Evolutionary conservation across 2,797 vertebrate species (phyloP).

Genomic region (Muscicapa comitata): DNA sequence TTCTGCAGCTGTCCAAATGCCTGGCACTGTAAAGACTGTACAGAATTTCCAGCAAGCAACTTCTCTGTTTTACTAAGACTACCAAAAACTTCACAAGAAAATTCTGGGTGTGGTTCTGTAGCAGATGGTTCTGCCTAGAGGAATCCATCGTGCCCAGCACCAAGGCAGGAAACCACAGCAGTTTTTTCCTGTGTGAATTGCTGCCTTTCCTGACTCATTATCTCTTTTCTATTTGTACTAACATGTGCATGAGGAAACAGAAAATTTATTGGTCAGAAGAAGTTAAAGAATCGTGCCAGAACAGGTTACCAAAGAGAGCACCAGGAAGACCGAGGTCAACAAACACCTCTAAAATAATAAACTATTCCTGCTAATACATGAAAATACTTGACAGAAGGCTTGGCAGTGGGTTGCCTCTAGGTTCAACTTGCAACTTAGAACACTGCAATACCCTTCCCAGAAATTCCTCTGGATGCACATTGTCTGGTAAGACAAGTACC

Average conservation of each 20-base stretch:
- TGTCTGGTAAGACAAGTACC: neutral
- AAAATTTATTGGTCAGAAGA: neutral
- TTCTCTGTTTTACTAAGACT: neutral
- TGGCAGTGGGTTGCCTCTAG: neutral
- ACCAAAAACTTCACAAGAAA: neutral
- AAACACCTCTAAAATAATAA: conserved; percentile 5
- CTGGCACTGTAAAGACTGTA: neutral
- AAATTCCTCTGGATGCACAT: neutral
- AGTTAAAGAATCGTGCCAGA: neutral
- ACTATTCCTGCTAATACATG: conserved; percentile 22
- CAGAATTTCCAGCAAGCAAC: neutral
- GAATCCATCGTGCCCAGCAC: neutral
- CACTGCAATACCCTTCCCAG: neutral
- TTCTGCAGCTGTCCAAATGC: neutral
- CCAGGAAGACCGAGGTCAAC: conserved; percentile 21
- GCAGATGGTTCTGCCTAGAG: neutral
- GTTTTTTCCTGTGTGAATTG: neutral
- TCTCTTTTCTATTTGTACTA: conserved; percentile 6
- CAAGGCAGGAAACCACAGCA: neutral
- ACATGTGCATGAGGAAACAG: conserved; percentile 1
- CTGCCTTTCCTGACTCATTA: neutral
- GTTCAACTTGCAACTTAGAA: neutral
- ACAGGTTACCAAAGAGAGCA: conserved; percentile 7
- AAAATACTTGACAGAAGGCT: conserved; percentile 6
- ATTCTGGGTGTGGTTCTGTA: neutral